Percentiles rank a stretch among this genome's conserved stretches.
Conservation (phyloP, 1,140 invertebrate species). For the Hesperophylax magnus region DNA sequence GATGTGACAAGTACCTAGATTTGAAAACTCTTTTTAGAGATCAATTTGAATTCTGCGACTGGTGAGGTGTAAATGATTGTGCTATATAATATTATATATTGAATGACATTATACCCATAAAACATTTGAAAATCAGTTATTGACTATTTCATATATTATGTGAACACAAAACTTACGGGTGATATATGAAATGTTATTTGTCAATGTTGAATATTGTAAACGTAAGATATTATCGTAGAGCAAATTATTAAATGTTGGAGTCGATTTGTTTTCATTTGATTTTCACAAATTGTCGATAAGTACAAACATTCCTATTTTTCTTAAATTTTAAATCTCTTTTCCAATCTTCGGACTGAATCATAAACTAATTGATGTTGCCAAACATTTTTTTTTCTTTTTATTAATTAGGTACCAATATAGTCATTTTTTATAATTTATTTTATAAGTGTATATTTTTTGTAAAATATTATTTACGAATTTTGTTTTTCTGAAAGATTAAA, state of each 20-base stretch:
- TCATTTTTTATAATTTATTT: background rate
- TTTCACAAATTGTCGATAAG: no score
- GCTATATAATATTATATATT: constrained; percentile 30
- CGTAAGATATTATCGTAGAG: constrained; percentile 54
- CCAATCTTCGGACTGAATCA: constrained; percentile 10
- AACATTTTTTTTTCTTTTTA: constrained; percentile 19
- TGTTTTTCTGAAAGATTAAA: background rate
- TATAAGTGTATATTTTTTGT: constrained; percentile 21
- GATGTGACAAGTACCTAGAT: no score
- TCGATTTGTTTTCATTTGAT: constrained; percentile 45
- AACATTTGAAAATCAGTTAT: constrained; percentile 51
- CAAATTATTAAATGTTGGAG: constrained; percentile 58
- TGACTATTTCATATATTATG: constrained; percentile 57
- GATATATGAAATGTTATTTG: constrained; percentile 59
- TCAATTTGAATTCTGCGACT: background rate
- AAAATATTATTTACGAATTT: constrained; percentile 19
- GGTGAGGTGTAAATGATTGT: constrained; percentile 13
- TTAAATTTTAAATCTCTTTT: constrained; percentile 18
- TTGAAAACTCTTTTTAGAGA: no score
- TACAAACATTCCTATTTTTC: background rate
- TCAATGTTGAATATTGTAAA: constrained; percentile 58
- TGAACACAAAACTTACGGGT: constrained; percentile 57
- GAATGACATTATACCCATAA: constrained; percentile 32
- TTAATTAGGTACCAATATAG: no score
- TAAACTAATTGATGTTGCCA: constrained; percentile 16